Base-by-base conservation (phyloP, 64 coral and sea anemone species). In the Acropora tenuis region DNA sequence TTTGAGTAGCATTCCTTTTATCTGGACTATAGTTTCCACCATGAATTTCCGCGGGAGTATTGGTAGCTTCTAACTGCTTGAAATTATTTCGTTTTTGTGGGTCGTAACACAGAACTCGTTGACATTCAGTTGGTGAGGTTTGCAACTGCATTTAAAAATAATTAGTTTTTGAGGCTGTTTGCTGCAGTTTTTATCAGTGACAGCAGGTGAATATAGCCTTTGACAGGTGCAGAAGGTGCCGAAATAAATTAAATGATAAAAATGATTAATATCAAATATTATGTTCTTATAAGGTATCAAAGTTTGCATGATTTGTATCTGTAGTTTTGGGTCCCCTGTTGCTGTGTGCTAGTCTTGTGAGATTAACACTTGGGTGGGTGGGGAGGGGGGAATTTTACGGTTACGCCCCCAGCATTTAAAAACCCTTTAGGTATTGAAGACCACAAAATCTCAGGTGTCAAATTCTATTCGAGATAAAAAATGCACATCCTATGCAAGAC, bases 201-300 rank as follows among this genome's bases (percentile, higher is more conserved):
- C 8, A 91, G 79, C 43, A 83, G 89, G 48, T 91, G 78, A 73
- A 91, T 74, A 73, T 90, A 90, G 58, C 89, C 89, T 80, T 90
- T 90, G 15, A 81, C 12, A 90, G 76, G 40, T 43, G 55, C 57
- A 15, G 89, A 52, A 57, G 77, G 53, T 80, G 77, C 45, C 43
- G 75, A 52, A 4, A 52, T 52, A 3, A 52, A 52, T 7, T 52
- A 89, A 78, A 57, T 55, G 75, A 89, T 89, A 18, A 48, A 89
- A 90, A 48, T 66, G 69, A 67, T 63, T 79, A 77, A 75, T 88
- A 88, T 76, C n/a, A 88, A 52, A 88, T 88, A 46, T 50, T 88
- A 69, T 69, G 67, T 69, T 69, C 40, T 87, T 69, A 88, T 69
- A 88, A 46, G 73, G n/a, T 50, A 88, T 49, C 67, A 50, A 74